phyloP scores from a whole-genome alignment of 2,797 vertebrate species.

The Mus minutoides region DNA sequence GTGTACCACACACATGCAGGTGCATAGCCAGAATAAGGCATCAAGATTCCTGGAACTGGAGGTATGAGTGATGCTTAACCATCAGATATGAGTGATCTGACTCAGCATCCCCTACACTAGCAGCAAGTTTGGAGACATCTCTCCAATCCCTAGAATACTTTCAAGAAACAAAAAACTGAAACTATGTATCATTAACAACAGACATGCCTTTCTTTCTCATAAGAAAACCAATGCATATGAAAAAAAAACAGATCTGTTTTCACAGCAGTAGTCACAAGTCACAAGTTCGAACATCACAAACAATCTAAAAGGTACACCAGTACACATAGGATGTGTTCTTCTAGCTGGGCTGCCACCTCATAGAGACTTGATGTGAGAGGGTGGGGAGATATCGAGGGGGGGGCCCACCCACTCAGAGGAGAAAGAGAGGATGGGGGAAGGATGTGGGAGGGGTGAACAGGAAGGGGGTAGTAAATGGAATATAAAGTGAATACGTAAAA shows the following conservation, averaged over 20 bases:
- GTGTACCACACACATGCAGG: background rate
- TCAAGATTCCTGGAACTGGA: background rate
- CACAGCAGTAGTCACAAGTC: constrained; percentile 10
- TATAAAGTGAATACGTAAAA: background rate
- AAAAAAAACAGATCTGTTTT: constrained; percentile 62
- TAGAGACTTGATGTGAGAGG: background rate
- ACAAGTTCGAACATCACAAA: constrained; percentile 59
- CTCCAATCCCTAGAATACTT: background rate
- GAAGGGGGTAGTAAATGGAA: background rate
- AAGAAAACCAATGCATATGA: constrained; percentile 26
- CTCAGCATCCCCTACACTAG: too few relatives aligned
- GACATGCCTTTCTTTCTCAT: constrained; percentile 3
- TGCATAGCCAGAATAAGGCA: background rate
- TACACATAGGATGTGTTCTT: background rate
- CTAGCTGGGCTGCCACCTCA: background rate
- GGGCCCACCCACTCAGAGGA: background rate
- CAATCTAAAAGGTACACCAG: background rate
- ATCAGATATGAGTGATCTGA: too few relatives aligned
- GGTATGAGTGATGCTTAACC: background rate
- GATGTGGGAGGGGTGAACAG: too few relatives aligned
- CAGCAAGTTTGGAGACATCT: background rate
- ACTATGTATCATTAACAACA: background rate
- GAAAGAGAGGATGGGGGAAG: background rate
- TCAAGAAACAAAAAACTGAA: background rate
- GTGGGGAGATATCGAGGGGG: background rate